Evolutionary conservation across 1,140 invertebrate species (phyloP).

Genomic region (Gryllus bimaculatus): DNA sequence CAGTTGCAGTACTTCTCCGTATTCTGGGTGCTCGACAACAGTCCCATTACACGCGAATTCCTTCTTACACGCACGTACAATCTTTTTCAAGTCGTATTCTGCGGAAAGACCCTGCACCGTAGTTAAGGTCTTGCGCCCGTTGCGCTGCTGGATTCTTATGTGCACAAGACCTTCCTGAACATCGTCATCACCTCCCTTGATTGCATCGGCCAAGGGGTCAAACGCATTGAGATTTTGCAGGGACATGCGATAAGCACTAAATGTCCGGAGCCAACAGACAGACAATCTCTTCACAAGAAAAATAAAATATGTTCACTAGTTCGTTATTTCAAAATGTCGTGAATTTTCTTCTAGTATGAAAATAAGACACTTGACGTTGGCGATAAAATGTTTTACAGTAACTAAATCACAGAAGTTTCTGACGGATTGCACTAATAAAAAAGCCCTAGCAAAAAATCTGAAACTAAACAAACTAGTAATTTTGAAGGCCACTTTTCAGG

Average conservation of each 20-base stretch:
- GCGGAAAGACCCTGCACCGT: conserved; percentile 94
- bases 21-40: conserved; percentile 95
- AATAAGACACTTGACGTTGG: too few species aligned
- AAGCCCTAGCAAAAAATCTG: too few species aligned
- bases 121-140: conserved; percentile 98
- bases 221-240: conserved; percentile 93
- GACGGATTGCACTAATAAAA: too few species aligned
- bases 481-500: too few species aligned
- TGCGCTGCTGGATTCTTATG: conserved; percentile 99
- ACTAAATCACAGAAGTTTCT: too few species aligned
- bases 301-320: too few species aligned
- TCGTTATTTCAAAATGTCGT: too few species aligned
- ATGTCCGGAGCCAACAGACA: conserved; percentile 54
- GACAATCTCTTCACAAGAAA: too few species aligned
- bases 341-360: too few species aligned
- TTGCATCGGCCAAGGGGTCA: conserved; percentile 91
- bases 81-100: conserved; percentile 99
- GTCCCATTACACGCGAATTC: conserved; percentile 98
- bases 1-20: conserved; percentile 98
- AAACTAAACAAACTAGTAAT: too few species aligned
- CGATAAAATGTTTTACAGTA: too few species aligned
- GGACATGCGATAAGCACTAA: conserved; percentile 88
- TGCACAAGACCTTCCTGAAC: conserved; percentile 97
- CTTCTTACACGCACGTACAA: conserved; percentile 99
- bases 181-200: conserved; percentile 94